Evolutionary conservation across 2,888 invertebrate species (phyloP), one percentile per base, ranked within the genome.

Genomic region (Rotaria socialis): DNA sequence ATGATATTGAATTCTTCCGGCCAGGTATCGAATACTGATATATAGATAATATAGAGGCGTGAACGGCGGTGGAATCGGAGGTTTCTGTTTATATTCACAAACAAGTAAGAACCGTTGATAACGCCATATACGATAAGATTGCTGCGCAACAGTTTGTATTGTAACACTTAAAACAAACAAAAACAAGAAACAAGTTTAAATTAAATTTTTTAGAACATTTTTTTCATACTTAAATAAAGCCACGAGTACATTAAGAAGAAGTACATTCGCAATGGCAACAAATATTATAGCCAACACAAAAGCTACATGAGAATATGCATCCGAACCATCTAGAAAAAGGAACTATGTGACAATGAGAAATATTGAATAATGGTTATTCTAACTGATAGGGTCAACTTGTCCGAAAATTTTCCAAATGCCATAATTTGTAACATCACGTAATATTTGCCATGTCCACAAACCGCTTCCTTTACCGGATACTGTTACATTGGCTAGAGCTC

Each of bases 161-260:
- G 86, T 86, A 5, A 84, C 84, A 60, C 86, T 86, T 0, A 6
- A 35, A 35, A 35, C 35, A 35, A 2, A 35, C 35, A 2, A 35
- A 35, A 35, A 35, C 35, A 35, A 35, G 35, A 35, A 35, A 35
- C 2, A 35, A 35, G 35, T 35, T 35, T 35, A 35, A 35, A 1
- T 35, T 35, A 35, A 35, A 35, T 35, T 35, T 35, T 35, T 35
- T 35, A 35, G 35, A 2, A 2, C 35, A 35, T 35, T 35, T 35
- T 35, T 35, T 6, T 74, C 19, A 6, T 86, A 86, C 86, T 85
- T 86, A 58, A 86, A 86, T 85, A 86, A 85, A 47, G 86, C 86
- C 41, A 86, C 85, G 7, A 86, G 58, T 43, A 86, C 56, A 85
- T 86, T 86, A 0, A 86, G 74, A 47, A 86, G 43, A 24, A 86